Evolutionary conservation across 2,113 vertebrate species (phyloP).

Genomic region (Daboia siamensis): DNA sequence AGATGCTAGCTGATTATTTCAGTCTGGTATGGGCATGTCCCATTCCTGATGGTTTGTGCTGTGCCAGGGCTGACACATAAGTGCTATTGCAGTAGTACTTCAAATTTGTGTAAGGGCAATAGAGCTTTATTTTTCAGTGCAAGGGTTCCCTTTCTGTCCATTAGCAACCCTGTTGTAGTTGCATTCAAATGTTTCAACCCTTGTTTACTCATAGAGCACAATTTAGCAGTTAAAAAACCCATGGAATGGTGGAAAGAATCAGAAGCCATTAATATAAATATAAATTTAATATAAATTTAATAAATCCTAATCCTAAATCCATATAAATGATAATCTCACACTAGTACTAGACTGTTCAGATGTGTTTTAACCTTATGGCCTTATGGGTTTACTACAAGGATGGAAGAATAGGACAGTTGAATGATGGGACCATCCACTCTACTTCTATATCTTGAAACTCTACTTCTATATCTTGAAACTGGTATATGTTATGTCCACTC

Average conservation of each 20-base stretch:
- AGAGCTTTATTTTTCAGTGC: not conserved
- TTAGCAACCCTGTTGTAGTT: not conserved
- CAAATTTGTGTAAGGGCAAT: not conserved
- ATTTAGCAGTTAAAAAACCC: not conserved
- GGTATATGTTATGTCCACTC: not conserved
- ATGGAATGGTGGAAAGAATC: not conserved
- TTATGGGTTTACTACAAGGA: not conserved
- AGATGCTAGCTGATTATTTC: not conserved
- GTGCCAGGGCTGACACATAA: not conserved
- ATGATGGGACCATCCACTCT: not conserved
- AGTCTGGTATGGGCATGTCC: not conserved
- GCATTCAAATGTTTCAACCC: not conserved
- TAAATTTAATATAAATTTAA: no score
- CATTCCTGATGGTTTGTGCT: not conserved
- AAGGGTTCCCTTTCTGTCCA: not conserved
- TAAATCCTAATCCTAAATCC: no score
- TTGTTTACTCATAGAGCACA: not conserved
- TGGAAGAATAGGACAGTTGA: not conserved
- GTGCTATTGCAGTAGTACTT: not conserved
- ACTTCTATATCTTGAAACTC: no score
- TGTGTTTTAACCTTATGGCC: not conserved
- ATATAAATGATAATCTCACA: not conserved
- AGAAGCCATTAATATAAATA: not conserved
- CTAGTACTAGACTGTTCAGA: not conserved
- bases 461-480: not conserved